Evolutionary conservation across 64 coral and sea anemone genomes (phyloP), one percentile per base, ranked within the genome.

Genomic region (Actinia tenebrosa): DNA sequence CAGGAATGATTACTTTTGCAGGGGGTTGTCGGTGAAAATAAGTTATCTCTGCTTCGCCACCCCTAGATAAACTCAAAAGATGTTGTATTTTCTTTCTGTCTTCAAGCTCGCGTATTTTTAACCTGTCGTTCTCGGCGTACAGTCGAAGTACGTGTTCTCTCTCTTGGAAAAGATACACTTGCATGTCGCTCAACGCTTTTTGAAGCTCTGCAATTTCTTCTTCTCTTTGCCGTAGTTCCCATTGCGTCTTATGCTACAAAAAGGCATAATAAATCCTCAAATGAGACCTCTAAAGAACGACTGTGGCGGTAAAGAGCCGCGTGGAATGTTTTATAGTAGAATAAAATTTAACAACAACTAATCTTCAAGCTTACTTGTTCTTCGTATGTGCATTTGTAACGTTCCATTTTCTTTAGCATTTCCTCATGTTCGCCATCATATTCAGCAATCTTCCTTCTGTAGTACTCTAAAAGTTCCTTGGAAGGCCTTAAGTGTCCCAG

Each of bases 71-170:
- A 66, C 91, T 95, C 10, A 99, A 56, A 9, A 99, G 83, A 84
- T 99, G 93, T 62, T 99, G 97, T 64, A 99, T 99, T 54, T 92
- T 95, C 55, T 99, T 99, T 62, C 97, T 91, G 80, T 99, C 97
- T 80, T 99, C 93, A 68, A 99, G 88, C 44, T 98, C 95, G 58
- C 87, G 91, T n/a, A 98, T 98, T 56, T 98, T 98, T 17, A 98
- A 77, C 75, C 95, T 86, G 86, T 98, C 95, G 79, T 98, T 98
- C 89, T 98, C 95, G 47, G 95, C 95, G 79, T 98, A 98, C 16
- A 98, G 87, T 47, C 95, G 61, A 58, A 98, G 79, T 37, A 98
- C 95, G 78, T 98, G 95, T 80, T 98, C 95, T 87, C 95, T 86
- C 79, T 98, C 95, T 94, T 98, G 95, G 71, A 98, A 98, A 45